Evolutionary conservation across 2,888 invertebrate species (phyloP), one percentile per base, ranked within the genome.

Genomic region (Mythimna loreyi): DNA sequence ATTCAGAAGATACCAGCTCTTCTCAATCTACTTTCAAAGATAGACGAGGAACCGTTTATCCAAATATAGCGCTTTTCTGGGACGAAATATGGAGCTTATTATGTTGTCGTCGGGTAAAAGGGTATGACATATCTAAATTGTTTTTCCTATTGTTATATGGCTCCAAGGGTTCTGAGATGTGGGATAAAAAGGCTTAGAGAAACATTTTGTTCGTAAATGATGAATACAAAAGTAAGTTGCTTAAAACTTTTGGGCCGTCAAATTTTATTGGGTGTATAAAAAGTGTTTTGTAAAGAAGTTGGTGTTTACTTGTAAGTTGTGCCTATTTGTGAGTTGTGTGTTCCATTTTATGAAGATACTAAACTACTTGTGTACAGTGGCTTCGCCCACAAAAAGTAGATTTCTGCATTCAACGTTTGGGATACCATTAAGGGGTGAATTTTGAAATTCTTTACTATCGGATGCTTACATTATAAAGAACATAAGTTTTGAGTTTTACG

Each of bases 111-210:
- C 72, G 75, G 62, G 68, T 73, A 75, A 71, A 78, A 82, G 78
- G 78, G 82, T 75, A 82, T 72, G 80, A 80, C 81, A 75, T 80
- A 82, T 73, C 74, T 81, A 81, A 79, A 81, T 73, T 81, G 80
- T 81, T 76, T 81, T 81, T 72, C 67, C 77, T 67, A 81, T 79
- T 81, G 82, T 67, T 71, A 68, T 75, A 74, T 59, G 70, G 65
- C 59, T 73, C 52, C 66, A 70, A 78, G 75, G 73, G 80, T 78
- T 69, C 61, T 23, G 60, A 69, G 63, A 68, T 63, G 56, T 49
- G 66, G 57, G 59, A 55, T 74, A 52, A n/a, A 69, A 80, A 50
- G 59, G 74, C 56, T 74, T 71, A 77, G 47, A 62, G 65, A 67
- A 67, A 78, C 76, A 67, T 72, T 69, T 72, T 72, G 30, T 72